These are phyloP conservation scores for Lanius collurio DNA, from an alignment of 2,113 vertebrate genomes.

Conservation along the genomic window DNA sequence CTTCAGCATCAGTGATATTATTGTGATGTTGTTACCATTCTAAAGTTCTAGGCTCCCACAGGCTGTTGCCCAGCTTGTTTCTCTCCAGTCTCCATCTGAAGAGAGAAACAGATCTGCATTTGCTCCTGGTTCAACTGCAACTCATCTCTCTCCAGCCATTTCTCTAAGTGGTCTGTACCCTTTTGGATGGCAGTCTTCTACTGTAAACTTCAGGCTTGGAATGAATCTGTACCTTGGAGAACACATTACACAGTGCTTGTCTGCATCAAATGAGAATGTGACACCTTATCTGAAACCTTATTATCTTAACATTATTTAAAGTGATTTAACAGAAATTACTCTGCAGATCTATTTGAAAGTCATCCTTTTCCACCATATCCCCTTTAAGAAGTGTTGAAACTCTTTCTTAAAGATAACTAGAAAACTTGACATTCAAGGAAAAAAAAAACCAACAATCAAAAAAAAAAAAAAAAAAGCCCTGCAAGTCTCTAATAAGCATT, in stretches of 20 bases:
- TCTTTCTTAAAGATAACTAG: neutral
- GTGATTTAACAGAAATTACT: neutral
- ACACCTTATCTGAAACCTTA: neutral
- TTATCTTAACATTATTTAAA: neutral
- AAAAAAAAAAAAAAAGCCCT: neutral
- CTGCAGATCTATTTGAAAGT: neutral
- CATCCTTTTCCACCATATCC: rapidly evolving
- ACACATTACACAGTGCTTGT: neutral
- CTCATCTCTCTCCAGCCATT: neutral
- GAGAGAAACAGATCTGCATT: neutral
- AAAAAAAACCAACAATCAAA: neutral
- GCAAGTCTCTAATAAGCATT: neutral
- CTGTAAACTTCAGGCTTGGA: neutral
- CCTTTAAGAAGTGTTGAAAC: neutral
- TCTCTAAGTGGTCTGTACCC: neutral
- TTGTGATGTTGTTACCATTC: neutral
- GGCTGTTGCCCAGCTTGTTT: neutral
- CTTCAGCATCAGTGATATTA: neutral
- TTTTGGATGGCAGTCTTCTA: neutral
- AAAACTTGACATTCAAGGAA: neutral
- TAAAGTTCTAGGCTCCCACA: neutral
- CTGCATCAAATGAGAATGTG: neutral
- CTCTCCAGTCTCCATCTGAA: neutral
- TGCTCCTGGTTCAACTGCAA: neutral
- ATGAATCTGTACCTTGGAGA: neutral